These are phyloP conservation scores for Pterobdella sp. DNA, from an alignment of 2,888 invertebrate genomes.

Conservation along the genomic window DNA sequence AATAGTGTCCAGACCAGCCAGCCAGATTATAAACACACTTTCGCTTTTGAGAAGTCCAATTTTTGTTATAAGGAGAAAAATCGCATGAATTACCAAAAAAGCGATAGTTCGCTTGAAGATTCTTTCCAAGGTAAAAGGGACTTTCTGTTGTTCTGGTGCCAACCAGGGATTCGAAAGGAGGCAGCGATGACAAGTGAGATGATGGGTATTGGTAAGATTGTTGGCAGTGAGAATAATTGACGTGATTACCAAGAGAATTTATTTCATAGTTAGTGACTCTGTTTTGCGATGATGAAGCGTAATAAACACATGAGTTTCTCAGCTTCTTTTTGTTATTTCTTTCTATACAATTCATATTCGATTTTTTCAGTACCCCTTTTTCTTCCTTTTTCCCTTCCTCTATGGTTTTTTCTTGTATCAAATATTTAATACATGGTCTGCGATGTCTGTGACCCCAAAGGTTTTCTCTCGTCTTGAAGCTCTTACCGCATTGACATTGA, in stretches of 20 bases:
- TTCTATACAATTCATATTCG: not conserved
- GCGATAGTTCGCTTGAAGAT: not conserved
- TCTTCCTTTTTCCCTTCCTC: constrained; percentile 21
- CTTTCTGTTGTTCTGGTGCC: constrained; percentile 5
- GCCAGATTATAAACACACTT: not conserved
- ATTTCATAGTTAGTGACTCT: not conserved
- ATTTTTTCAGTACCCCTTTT: not conserved
- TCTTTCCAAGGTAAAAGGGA: not conserved
- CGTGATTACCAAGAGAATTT: not conserved
- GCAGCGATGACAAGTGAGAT: constrained; percentile 11
- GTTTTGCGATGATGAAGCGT: not conserved
- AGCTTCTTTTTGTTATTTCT: not conserved
- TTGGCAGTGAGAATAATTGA: not conserved
- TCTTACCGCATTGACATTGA: constrained; percentile 37
- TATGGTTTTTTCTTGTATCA: constrained; percentile 30
- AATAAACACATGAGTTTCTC: not conserved
- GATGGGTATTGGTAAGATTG: not conserved
- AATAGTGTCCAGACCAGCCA: not conserved
- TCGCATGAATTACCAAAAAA: not conserved
- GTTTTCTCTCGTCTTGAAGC: constrained; percentile 39
- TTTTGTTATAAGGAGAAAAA: not conserved
- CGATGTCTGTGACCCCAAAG: constrained; percentile 40
- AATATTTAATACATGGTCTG: constrained; percentile 35
- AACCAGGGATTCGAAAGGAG: constrained; percentile 26
- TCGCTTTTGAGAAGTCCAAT: not conserved